These are phyloP conservation scores for Furcifer pardalis DNA, from an alignment of 2,797 vertebrate genomes.

Conservation along the genomic window DNA sequence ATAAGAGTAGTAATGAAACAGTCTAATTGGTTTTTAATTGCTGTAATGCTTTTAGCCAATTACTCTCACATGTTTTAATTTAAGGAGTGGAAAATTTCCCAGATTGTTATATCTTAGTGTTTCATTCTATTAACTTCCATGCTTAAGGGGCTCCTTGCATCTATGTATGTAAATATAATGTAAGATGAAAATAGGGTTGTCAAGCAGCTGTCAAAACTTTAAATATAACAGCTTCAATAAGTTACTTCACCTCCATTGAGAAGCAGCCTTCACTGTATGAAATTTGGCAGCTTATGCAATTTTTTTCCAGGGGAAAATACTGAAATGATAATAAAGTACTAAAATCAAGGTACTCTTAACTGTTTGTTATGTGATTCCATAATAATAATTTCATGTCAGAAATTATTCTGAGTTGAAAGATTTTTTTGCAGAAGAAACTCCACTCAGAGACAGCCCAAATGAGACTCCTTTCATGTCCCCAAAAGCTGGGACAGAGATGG, in stretches of 20 bases:
- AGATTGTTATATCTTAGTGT: background rate
- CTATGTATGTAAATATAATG: background rate
- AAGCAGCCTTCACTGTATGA: background rate
- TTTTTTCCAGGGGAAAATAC: too few species aligned
- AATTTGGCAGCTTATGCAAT: background rate
- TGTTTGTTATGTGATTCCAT: too few species aligned
- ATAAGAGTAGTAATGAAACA: background rate
- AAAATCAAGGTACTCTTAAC: too few species aligned
- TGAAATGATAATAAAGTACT: background rate
- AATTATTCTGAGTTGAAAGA: too few species aligned
- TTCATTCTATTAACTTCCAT: background rate
- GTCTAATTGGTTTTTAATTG: slow-evolving; percentile 36
- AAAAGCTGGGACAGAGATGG: too few species aligned
- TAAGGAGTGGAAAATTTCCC: slow-evolving; percentile 6
- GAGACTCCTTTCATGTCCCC: too few species aligned
- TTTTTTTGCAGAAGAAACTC: too few species aligned
- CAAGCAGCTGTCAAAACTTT: background rate
- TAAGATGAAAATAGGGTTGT: background rate
- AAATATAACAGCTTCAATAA: background rate
- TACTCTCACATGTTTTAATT: slow-evolving; percentile 14
- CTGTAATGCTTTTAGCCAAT: slow-evolving; percentile 18
- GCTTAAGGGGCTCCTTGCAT: background rate
- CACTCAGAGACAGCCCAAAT: too few species aligned
- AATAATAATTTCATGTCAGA: too few species aligned
- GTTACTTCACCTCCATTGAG: background rate